Evolutionary conservation across 2,888 invertebrate species (phyloP), one percentile per base, ranked within the genome.

Genomic region (Eustalomyia histrio): DNA sequence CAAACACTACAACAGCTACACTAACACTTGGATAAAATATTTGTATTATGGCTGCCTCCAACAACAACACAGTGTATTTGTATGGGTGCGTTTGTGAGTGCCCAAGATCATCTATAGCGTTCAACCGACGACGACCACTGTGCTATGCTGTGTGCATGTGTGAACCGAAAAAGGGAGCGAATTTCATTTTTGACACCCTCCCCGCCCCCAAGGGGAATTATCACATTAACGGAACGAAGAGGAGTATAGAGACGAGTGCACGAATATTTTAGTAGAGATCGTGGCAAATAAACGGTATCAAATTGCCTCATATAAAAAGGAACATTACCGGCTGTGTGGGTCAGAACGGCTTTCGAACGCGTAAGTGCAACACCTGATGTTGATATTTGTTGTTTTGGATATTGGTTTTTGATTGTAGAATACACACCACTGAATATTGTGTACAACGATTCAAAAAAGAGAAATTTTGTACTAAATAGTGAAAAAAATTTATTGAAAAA

Each of bases 311-410:
- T 91, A 91, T 91, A 91, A 90, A 91, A 91, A 90, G 90, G 89
- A 89, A 90, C 87, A 87, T 87, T 88, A 92, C 92, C 92, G 93
- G 92, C 93, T 93, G 93, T 93, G 93, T 94, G 94, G 94, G 94
- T 95, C 97, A 97, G 97, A 97, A 96, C 96, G 96, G 96, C 97
- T 96, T 95, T 95, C 94, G 95, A 96, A 96, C 96, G 91, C 91
- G 97, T 97, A 96, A 97, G 97, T 97, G 92, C 90, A 91, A 89
- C 91, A 91, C 89, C 86, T 87, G 81, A 86, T 89, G 88, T 89
- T 87, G 86, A 86, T 84, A 74, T 64, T 86, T 87, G 83, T 61
- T 63, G 69, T 68, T 81, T 79, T 80, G 84, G 83, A 80, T 84
- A 82, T 81, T 81, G 80, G 76, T 76, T 76, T 68, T 39, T 39